Conservation (phyloP, 2,888 invertebrate genomes). For the Nezara viridula region DNA sequence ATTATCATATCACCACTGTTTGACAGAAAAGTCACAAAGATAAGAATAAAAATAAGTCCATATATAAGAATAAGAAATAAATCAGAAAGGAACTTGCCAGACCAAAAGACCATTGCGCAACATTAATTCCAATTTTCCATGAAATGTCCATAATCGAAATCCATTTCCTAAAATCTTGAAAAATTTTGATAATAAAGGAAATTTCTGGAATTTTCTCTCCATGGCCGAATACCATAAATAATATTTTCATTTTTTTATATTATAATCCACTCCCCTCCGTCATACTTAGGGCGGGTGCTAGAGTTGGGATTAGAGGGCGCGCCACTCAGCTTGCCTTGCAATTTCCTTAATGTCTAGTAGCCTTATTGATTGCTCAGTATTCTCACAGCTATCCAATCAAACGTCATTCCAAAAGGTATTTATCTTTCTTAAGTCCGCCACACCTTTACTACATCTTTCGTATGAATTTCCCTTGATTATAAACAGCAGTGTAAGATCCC, state of each 20-base stretch:
- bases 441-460: background rate
- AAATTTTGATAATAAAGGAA: background rate
- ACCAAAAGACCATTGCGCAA: background rate
- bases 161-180: background rate
- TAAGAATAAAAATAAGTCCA: background rate
- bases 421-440: background rate
- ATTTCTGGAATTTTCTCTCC: background rate
- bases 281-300: background rate
- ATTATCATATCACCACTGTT: no score
- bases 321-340: constrained; percentile 7
- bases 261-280: background rate
- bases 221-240: background rate
- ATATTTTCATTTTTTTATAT: constrained; percentile 6
- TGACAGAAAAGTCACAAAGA: background rate
- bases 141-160: background rate
- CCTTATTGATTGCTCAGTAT: background rate
- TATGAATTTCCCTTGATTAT: no score
- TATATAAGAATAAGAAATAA: background rate
- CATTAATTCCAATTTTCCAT: background rate
- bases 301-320: background rate
- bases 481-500: no score
- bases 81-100: background rate
- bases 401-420: background rate
- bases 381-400: constrained; percentile 13
- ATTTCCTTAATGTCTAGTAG: constrained; percentile 26